A percentile compares a stretch with the other conserved stretches of the same genome.
These are phyloP conservation scores for Psittacula derbiana DNA, from an alignment of 2,797 vertebrate species.

Conservation along the genomic window DNA sequence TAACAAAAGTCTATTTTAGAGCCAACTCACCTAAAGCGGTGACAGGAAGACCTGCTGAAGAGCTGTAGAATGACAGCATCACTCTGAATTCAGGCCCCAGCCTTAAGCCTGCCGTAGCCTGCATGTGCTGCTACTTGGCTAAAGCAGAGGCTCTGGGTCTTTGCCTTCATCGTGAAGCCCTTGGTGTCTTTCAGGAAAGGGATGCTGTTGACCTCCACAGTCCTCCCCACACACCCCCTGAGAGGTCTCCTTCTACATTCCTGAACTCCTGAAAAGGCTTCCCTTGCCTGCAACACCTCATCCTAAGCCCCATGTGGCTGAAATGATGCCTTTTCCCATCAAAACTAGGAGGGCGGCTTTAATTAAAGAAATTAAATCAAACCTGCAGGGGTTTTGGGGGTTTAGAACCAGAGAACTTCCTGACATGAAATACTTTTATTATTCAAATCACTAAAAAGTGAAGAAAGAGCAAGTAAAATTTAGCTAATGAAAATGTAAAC, in stretches of 20 bases:
- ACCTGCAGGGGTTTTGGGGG: neutral
- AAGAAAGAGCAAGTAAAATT: neutral
- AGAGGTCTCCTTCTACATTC: neutral
- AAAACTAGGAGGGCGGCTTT: neutral
- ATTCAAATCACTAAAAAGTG: neutral
- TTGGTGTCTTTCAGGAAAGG: neutral
- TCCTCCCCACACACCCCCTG: fast-evolving
- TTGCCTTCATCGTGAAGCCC: neutral
- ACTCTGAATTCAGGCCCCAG: neutral
- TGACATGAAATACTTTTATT: neutral
- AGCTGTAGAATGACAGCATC: fast-evolving
- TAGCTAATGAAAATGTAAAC: neutral
- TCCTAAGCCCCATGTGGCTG: neutral
- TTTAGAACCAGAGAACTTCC: neutral
- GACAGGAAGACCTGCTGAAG: neutral
- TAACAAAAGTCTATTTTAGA: neutral
- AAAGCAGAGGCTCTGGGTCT: neutral
- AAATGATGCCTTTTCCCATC: neutral
- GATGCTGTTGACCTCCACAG: neutral
- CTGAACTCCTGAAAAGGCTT: neutral
- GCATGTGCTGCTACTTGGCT: neutral
- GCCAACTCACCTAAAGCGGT: neutral
- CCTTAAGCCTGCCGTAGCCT: neutral
- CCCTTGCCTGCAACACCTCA: neutral
- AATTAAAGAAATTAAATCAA: constrained; percentile 29